Evolutionary conservation across 2,113 vertebrate species (phyloP), one percentile per base, ranked within the genome.

Genomic region (Perca schrenkii): DNA sequence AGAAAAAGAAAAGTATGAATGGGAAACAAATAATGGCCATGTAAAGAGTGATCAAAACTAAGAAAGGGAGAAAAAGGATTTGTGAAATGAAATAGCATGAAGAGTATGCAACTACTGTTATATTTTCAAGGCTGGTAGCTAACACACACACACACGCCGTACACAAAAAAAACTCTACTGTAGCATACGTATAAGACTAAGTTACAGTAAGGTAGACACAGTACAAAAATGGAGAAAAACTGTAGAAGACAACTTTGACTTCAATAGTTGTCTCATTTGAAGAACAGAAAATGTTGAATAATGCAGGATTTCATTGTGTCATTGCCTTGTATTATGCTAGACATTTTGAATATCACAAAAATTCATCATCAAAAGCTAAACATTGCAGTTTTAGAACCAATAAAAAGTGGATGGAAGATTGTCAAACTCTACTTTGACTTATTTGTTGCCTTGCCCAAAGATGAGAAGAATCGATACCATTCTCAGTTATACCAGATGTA

Each of bases 1-100:
- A 73, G 58, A 76, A 79, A 66, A 63, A 49, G 2, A 73, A 66
- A 58, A 66, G 36, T 43, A 64, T 7, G 21, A 72, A 66, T 66
- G 43, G 65, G 46, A 74, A 68, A 25, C 16, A 83, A 65, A 85
- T 17, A 78, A 75, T 57, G 60, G 71, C n/a, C 28, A 66, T 47
- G 61, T 66, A 58, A 40, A 62, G 4, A 85, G 22, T 65, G 14
- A 57, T 67, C 21, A 70, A 67, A 74, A 60, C 17, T 63, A 11
- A 68, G 25, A 57, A 68, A 63, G n/a, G 28, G 15, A 54, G 15
- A 14, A 15, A 61, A 62, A 52, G 34, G 17, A 72, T 84, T 66
- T 79, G 28, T 79, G 50, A 68, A 70, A 82, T 77, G 15, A 80
- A 76, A 75, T 50, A 34, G 12, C 52, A 58, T 31, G 21, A 43